These are phyloP conservation scores for Cranoglanis bouderius DNA, from an alignment of 2,113 vertebrate genomes.

Conservation along the genomic window DNA sequence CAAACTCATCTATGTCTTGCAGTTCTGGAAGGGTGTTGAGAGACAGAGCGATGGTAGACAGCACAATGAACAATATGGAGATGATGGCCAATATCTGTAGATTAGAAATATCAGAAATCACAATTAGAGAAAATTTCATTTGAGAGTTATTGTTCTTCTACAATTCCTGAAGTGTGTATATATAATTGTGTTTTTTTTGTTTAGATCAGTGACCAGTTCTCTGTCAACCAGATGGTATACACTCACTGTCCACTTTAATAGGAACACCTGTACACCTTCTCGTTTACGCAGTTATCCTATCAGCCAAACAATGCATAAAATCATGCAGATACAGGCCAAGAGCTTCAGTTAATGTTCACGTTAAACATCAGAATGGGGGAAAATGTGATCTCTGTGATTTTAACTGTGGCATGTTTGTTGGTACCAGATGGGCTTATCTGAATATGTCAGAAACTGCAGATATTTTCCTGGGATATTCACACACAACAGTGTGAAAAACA, in stretches of 20 bases:
- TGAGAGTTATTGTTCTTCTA: neutral
- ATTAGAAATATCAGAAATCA: conserved; percentile 61
- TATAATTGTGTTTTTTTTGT: neutral
- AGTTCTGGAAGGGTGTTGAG: conserved; percentile 98
- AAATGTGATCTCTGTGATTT: neutral
- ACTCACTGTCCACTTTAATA: neutral
- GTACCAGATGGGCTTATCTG: neutral
- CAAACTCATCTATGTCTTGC: conserved; percentile 91
- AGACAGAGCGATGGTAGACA: conserved; percentile 97
- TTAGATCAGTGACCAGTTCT: neutral
- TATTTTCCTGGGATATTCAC: no score
- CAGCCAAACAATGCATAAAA: neutral
- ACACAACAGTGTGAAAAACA: neutral
- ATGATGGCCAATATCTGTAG: conserved; percentile 97
- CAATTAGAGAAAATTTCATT: neutral
- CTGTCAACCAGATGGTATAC: neutral
- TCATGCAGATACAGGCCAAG: neutral
- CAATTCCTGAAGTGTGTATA: neutral
- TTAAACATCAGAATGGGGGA: neutral
- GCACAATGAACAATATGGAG: conserved; percentile 98
- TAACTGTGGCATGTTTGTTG: neutral
- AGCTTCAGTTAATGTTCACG: neutral
- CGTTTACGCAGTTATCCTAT: neutral
- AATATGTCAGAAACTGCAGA: neutral
- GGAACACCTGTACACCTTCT: neutral